These are phyloP conservation scores for Nephila pilipes DNA, from an alignment of 1,140 invertebrate genomes.

Conservation along the genomic window DNA sequence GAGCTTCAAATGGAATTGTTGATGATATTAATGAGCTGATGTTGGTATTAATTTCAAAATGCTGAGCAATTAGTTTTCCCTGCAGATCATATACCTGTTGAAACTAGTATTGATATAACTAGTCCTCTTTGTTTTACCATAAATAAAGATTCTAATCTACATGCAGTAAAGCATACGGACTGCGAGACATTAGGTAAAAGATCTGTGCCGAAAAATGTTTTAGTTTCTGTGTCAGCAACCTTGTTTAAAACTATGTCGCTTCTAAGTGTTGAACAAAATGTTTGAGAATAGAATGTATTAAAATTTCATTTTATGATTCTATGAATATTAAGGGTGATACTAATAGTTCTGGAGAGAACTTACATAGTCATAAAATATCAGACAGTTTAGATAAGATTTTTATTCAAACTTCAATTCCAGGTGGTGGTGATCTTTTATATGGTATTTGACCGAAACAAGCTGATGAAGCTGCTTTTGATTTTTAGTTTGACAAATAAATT, in stretches of 20 bases:
- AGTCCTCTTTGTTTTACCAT: not conserved
- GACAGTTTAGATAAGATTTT: slow-evolving; percentile 43
- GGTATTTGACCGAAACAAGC: not conserved
- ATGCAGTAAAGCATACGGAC: not conserved
- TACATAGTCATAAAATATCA: slow-evolving; percentile 24
- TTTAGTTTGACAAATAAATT: not conserved
- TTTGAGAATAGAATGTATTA: not conserved
- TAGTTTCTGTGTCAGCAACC: not conserved
- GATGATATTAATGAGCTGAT: no score
- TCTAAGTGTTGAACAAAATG: not conserved
- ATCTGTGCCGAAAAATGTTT: not conserved
- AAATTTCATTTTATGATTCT: not conserved
- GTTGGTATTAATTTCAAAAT: not conserved
- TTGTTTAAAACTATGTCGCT: not conserved
- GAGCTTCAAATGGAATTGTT: no score
- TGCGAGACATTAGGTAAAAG: not conserved
- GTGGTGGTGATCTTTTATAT: not conserved
- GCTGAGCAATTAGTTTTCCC: not conserved
- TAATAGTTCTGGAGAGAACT: not conserved
- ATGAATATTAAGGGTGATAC: not conserved
- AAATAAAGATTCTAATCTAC: not conserved
- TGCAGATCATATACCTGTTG: not conserved
- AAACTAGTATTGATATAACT: not conserved
- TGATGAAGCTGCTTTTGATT: not conserved
- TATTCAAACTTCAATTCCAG: not conserved